Base-by-base conservation (phyloP, 1,140 invertebrate genomes). In the Piezodorus guildinii region DNA sequence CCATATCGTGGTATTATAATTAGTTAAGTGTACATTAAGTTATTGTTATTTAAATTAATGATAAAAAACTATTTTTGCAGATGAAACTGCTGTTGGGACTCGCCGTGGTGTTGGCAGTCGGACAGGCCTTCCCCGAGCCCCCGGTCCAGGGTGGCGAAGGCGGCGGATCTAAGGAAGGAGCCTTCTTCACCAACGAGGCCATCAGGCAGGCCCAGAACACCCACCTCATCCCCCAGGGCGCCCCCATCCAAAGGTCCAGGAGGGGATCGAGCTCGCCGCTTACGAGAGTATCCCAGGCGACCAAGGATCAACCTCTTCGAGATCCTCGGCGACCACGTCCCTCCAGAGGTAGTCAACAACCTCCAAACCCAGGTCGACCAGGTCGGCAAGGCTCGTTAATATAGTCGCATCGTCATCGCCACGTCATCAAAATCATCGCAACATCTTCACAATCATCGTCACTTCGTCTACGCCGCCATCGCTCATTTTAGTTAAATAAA, bases 181-280 rank as follows among this genome's bases (percentile, higher is more conserved):
- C 85, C 23, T 81, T 80, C 61, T 90, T 88, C 74, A 87, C 86
- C 65, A 86, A 88, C 69, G 88, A 90, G 72, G 88, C 88, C n/a
- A 90, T 90, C 70, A 81, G 83, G 62, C 88, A 90, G 74, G 88
- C 87, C 0, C 87, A 90, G 73, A 88, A 84, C 73, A 90, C 87
- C 1, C 83, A 83, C 68, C 79, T 90, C 54, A 90, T 90, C 67
- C 87, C 88, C 5, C 87, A 87, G 71, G 87, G 89, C 70, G 87
- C 88, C n/a, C 81, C 85, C 68, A 91, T 90, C 63, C 87, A 90
- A 87, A 86, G 71, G 88, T 91, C 0, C 85, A 90, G 76, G 87
- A 90, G 75, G 87, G 87, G 21, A 88, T 90, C 51, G 87, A 90
- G 74, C 73, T 90, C 67, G 87, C 85, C 0, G 87, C 87, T 0